A percentile compares a stretch with the other conserved stretches of the same genome.
phyloP scores from a whole-genome alignment of 2,888 invertebrate species.

The Mechanitis messenoides region DNA sequence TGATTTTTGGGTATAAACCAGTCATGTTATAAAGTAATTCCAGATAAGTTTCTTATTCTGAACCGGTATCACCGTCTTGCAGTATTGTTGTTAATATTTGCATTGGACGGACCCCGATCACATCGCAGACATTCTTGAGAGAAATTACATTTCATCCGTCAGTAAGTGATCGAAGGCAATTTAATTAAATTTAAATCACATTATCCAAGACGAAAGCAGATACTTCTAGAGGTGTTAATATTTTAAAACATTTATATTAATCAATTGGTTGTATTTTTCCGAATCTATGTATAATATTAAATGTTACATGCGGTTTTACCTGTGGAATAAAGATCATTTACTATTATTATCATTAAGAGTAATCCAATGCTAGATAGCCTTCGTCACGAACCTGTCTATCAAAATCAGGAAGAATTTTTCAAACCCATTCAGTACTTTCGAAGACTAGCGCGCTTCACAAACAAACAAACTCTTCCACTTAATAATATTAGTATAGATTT shows the following conservation, averaged over 20 bases:
- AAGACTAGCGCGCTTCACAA: too few relatives aligned
- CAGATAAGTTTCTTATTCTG: background rate
- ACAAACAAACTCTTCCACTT: too few relatives aligned
- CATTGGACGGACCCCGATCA: constrained; percentile 38
- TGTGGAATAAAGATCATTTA: too few relatives aligned
- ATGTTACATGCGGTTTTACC: too few relatives aligned
- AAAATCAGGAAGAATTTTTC: too few relatives aligned
- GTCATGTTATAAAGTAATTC: too few relatives aligned
- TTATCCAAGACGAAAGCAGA: constrained; percentile 45
- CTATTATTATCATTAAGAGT: too few relatives aligned
- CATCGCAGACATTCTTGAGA: constrained; percentile 41
- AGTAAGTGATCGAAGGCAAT: constrained; percentile 55
- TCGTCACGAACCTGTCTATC: too few relatives aligned
- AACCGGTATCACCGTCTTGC: constrained; percentile 10
- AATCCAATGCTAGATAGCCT: too few relatives aligned
- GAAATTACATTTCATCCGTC: constrained; percentile 43
- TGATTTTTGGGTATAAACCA: too few relatives aligned
- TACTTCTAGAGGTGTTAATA: background rate
- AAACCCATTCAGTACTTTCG: too few relatives aligned
- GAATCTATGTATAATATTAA: too few relatives aligned
- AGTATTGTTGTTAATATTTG: constrained; percentile 10
- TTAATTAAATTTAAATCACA: constrained; percentile 72
- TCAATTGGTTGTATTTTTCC: constrained; percentile 5
- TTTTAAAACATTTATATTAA: background rate
- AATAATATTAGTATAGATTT: background rate